These are phyloP conservation scores for Gryllus bimaculatus DNA, from an alignment of 1,140 invertebrate species.

Conservation along the genomic window DNA sequence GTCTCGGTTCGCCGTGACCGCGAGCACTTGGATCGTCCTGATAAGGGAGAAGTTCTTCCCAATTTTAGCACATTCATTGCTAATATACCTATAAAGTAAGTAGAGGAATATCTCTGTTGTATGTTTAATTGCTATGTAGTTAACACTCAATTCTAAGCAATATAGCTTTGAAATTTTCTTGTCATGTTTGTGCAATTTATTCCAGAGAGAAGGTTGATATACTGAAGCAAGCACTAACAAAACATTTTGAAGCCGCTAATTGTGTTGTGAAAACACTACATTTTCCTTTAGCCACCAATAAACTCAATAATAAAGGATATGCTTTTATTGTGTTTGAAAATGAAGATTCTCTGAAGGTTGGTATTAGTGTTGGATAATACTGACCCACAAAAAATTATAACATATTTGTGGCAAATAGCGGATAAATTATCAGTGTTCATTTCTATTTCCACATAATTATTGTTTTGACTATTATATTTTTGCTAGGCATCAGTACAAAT, in stretches of 20 bases:
- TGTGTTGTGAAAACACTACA: not conserved
- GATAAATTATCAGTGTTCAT: too few species aligned
- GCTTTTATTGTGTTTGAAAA: not conserved
- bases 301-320: not conserved
- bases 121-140: too few species aligned
- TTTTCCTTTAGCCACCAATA: not conserved
- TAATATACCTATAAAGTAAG: not conserved
- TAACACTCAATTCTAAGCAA: too few species aligned
- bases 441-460: too few species aligned
- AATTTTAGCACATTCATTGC: not conserved
- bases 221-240: not conserved
- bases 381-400: too few species aligned
- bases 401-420: too few species aligned
- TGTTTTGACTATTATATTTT: too few species aligned
- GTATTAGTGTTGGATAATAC: not conserved
- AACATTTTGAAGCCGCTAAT: not conserved
- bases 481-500: too few species aligned
- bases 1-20: not conserved
- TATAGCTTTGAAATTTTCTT: too few species aligned
- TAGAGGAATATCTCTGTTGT: not conserved
- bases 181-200: not conserved
- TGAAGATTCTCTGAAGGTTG: not conserved
- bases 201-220: not conserved
- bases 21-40: not conserved
- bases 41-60: not conserved